Evolutionary conservation across 1,140 invertebrate species (phyloP).

Genomic region (Pseudomyrmex dendroicus): DNA sequence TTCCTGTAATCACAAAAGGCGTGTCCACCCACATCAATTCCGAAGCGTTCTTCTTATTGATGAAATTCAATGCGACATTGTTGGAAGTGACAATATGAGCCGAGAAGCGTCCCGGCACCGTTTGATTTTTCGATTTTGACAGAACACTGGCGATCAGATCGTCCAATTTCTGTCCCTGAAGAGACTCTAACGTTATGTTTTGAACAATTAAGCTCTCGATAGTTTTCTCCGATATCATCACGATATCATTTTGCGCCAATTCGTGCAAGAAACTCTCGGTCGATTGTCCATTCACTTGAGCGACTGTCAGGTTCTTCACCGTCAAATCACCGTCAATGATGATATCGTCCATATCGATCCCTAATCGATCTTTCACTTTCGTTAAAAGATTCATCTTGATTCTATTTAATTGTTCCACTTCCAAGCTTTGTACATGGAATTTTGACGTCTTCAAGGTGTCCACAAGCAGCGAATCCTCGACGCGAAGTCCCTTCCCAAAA

Average conservation of each 20-base stretch:
- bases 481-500: constrained; percentile 27
- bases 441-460: constrained; percentile 39
- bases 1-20: constrained; percentile 58
- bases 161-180: constrained; percentile 56
- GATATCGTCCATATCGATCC: constrained; percentile 15
- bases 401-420: constrained; percentile 46
- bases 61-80: constrained; percentile 52
- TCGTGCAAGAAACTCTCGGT: constrained; percentile 57
- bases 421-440: constrained; percentile 59
- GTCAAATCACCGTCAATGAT: constrained; percentile 69
- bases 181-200: constrained; percentile 52
- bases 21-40: constrained; percentile 65
- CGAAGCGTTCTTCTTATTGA: constrained; percentile 64
- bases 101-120: constrained; percentile 36
- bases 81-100: constrained; percentile 51
- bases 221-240: constrained; percentile 24
- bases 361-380: not conserved
- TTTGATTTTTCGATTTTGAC: constrained; percentile 65
- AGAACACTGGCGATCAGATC: constrained; percentile 59
- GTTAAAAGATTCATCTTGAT: constrained; percentile 23
- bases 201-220: constrained; percentile 62
- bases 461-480: constrained; percentile 21
- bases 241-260: constrained; percentile 42
- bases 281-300: constrained; percentile 49
- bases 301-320: constrained; percentile 59